Evolutionary conservation across 1,140 invertebrate genomes (phyloP), one percentile per base, ranked within the genome.

Genomic region (Leptonema lineaticorne): DNA sequence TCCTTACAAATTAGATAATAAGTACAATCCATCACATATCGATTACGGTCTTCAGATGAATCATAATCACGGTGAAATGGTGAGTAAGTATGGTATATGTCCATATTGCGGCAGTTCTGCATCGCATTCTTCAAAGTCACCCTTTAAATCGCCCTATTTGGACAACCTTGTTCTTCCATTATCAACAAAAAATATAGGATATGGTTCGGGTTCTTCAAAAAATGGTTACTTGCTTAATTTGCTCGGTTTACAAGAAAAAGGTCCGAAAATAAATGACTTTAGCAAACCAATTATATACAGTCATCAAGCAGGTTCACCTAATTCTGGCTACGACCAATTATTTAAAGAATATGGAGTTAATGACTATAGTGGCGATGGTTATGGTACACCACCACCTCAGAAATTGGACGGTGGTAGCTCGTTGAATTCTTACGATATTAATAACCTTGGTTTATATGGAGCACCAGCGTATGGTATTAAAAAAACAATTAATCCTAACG

Each of bases 381-480:
- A 50, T 50, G 62, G 45, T 18, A 24, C 33, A 18, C 62, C 62
- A n/a, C 62, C 45, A 2, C 7, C 7, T 22, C 28, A 27, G 18
- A 29, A 37, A 8, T 45, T n/a, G 18, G 50, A 24, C 2, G n/a
- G n/a, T n/a, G n/a, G n/a, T n/a, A 8, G 53, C 4, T 9, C 46
- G 18, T 7, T 6, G 46, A 50, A 6, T 16, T 8, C 9, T 9
- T n/a, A n/a, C n/a, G n/a, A n/a, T n/a, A n/a, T n/a, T n/a, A n/a
- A n/a, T n/a, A 59, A 33, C 26, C n/a, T 64, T 11, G 62, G 62
- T 20, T 50, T 64, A 46, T 64, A 64, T 27, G 62, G 62, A 2
- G 11, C 62, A 4, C 62, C 62, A 7, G 62, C 62, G 9, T 64
- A 28, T 22, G 62, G 62, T 28, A 64, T 64, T 26, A 27, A 64